Base-by-base conservation (phyloP, 2,888 invertebrate genomes). In the Drosophila prostipennis region DNA sequence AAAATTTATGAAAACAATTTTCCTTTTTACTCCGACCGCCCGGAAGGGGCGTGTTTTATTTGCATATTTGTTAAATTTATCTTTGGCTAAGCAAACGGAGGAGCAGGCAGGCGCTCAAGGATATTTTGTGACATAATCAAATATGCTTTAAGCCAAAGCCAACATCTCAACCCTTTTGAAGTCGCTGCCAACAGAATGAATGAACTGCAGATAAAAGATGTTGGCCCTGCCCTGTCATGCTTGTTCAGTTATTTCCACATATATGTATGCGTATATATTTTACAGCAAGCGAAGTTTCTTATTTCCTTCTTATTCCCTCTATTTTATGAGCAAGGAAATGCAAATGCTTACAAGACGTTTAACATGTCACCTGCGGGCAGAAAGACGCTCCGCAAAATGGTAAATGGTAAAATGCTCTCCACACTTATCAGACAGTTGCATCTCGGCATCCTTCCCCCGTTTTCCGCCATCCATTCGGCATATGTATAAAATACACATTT, bases 51-150 rank as follows among this genome's bases (percentile, higher is more conserved):
- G 51, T 29, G 36, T 39, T 54, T 59, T 71, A 88, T 88, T 89
- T 84, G 87, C 88, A 88, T 89, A 83, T 87, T 78, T 77, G 71
- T 83, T 74, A 79, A 89, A 89, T 84, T 87, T 89, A 86, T 86
- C 80, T 87, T 80, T 56, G 58, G 70, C 49, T 59, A 64, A 65
- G 67, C 69, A 88, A 78, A 77, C 84, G 59, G 0, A 42, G 8
- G n/a, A 40, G 19, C 37, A 14, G 40, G 19, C 29, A 39, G 53
- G 19, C 26, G 54, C 65, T 55, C 52, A 26, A 72, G 78, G 76
- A 87, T 81, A 78, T 87, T 84, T 74, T 69, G 72, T 75, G 87
- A 85, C 82, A 87, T 87, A 82, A 87, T 82, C 87, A 85, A 87
- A 87, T 81, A 82, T 81, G 82, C 88, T 79, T 85, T 77, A 82